Conservation (phyloP, 2,797 vertebrate species). For the Diplodus puntazzo region DNA sequence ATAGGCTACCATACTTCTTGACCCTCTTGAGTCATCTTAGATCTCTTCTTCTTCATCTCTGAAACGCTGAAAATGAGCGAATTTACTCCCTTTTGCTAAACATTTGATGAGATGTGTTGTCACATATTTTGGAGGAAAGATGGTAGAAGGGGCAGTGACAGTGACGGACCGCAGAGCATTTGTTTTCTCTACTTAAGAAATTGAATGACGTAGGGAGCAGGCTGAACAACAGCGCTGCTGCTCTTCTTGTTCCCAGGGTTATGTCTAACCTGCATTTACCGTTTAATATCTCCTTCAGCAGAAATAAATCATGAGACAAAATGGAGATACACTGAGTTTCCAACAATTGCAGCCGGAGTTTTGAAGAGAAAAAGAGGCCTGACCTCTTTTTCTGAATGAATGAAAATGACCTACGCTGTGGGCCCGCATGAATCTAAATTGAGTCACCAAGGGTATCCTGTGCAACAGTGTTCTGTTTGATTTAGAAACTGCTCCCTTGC, state of each 20-base stretch:
- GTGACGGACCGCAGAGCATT: constrained; percentile 42
- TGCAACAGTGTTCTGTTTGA: constrained; percentile 70
- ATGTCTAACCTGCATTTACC: constrained; percentile 31
- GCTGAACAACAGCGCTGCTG: constrained; percentile 9
- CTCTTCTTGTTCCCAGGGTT: not conserved
- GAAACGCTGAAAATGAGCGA: constrained; percentile 4
- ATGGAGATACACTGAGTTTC: constrained; percentile 55
- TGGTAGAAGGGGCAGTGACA: constrained; percentile 43
- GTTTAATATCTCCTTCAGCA: constrained; percentile 25
- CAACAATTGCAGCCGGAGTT: constrained; percentile 44
- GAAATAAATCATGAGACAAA: constrained; percentile 44
- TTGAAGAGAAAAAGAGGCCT: constrained; percentile 51
- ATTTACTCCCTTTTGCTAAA: constrained; percentile 47
- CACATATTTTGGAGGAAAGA: constrained; percentile 19
- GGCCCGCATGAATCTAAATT: constrained; percentile 67
- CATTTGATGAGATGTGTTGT: constrained; percentile 25
- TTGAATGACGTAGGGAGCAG: constrained; percentile 29
- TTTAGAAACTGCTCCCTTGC: constrained; percentile 71
- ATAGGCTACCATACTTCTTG: constrained; percentile 5
- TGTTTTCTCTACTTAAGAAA: constrained; percentile 47
- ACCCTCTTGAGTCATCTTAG: constrained; percentile 18
- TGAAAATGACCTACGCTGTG: constrained; percentile 71
- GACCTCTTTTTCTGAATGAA: constrained; percentile 77
- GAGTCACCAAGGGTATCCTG: constrained; percentile 68
- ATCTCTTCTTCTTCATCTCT: constrained; percentile 9